phyloP scores from a whole-genome alignment of 2,888 invertebrate genomes.

The Scaptomyza caliginosa region DNA sequence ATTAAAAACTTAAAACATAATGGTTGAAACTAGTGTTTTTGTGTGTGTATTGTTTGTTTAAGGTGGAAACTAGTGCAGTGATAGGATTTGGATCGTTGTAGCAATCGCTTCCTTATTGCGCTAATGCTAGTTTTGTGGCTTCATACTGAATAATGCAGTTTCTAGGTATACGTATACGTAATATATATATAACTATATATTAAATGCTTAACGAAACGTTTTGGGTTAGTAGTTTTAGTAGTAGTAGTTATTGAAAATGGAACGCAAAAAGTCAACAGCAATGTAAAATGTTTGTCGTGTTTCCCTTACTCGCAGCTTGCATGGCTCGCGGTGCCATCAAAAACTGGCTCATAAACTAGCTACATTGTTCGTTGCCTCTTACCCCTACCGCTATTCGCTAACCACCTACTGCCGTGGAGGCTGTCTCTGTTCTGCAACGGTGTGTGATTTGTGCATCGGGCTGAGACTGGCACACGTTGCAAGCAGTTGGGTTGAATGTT shows the following conservation, averaged over 20 bases:
- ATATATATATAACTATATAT: slow-evolving; percentile 1
- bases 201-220: slow-evolving; percentile 9
- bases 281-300: slow-evolving; percentile 59
- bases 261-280: slow-evolving; percentile 46
- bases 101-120: slow-evolving; percentile 51
- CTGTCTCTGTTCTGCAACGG: not conserved
- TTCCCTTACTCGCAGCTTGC: slow-evolving; percentile 10
- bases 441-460: slow-evolving; percentile 45
- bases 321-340: slow-evolving; percentile 22
- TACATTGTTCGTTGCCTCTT: slow-evolving; percentile 45
- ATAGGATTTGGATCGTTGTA: slow-evolving; percentile 42
- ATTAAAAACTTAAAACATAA: slow-evolving; percentile 15
- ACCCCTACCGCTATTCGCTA: not conserved
- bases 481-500: not conserved
- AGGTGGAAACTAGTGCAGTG: slow-evolving; percentile 64
- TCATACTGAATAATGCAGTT: slow-evolving; percentile 44
- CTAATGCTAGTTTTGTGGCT: slow-evolving; percentile 73
- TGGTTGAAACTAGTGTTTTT: slow-evolving; percentile 17
- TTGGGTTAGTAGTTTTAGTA: slow-evolving; percentile 21
- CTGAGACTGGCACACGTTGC: not conserved
- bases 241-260: slow-evolving; percentile 6
- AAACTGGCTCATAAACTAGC: slow-evolving; percentile 59
- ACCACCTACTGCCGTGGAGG: not conserved
- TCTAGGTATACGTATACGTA: slow-evolving; percentile 5
- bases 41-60: not conserved